These are phyloP conservation scores for Caloenas nicobarica DNA, from an alignment of 2,113 vertebrate genomes.

Conservation along the genomic window DNA sequence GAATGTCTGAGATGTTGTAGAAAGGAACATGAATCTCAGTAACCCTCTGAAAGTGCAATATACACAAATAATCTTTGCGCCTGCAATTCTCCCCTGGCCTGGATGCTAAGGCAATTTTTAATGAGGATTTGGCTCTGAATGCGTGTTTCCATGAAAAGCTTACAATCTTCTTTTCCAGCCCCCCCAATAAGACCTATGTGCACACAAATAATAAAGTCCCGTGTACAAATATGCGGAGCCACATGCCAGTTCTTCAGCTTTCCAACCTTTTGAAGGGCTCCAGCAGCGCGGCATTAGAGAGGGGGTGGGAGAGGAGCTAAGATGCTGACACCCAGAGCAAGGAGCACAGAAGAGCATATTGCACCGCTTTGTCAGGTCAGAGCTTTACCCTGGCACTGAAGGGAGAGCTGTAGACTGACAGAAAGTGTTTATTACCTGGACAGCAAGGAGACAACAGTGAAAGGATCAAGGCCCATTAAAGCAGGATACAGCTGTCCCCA, in stretches of 20 bases:
- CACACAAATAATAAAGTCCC: not conserved
- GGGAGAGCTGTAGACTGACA: conserved; percentile 37
- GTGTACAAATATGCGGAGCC: not conserved
- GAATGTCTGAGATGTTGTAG: conserved; percentile 7
- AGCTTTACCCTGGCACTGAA: conserved; percentile 21
- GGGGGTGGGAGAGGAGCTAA: not conserved
- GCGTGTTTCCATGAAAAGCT: conserved; percentile 28
- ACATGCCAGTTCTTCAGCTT: conserved; percentile 16
- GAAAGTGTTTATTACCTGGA: conserved; percentile 40
- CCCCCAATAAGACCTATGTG: not conserved
- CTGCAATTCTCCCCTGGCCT: conserved; percentile 38
- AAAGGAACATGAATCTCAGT: conserved; percentile 22
- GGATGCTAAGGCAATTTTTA: conserved; percentile 50
- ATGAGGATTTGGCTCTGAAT: conserved; percentile 58
- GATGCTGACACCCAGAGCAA: not conserved
- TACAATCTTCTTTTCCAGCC: conserved; percentile 46
- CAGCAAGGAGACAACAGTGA: conserved; percentile 44
- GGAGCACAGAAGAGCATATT: not conserved
- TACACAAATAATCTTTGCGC: conserved; percentile 22
- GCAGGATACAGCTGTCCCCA: conserved; percentile 46
- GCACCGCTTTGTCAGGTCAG: not conserved
- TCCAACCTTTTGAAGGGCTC: not conserved
- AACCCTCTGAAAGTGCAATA: conserved; percentile 28
- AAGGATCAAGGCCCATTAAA: conserved; percentile 53
- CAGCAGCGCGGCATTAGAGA: not conserved